Evolutionary conservation across 2,113 vertebrate species (phyloP).

Genomic region (Herpailurus yagouaroundi): DNA sequence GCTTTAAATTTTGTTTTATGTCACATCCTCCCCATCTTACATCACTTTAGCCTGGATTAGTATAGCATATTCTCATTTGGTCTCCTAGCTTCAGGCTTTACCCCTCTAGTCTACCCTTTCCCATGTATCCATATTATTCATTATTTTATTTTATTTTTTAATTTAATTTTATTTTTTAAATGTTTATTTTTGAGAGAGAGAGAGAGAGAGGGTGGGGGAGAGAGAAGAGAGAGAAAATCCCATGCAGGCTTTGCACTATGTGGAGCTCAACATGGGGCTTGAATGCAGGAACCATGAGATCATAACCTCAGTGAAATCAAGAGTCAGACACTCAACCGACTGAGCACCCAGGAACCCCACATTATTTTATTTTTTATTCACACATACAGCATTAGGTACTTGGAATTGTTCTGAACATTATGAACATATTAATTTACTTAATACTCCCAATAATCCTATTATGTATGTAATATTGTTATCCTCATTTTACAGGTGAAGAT

Average conservation of each 20-base stretch:
- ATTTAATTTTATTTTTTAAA: too few species aligned
- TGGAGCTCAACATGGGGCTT: too few species aligned
- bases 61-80: not conserved
- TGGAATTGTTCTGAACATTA: not conserved
- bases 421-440: constrained; percentile 36
- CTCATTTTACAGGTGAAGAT: not conserved
- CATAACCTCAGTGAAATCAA: too few species aligned
- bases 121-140: not conserved
- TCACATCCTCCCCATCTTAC: not conserved
- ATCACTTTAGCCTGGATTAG: not conserved
- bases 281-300: too few species aligned
- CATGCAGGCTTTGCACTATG: too few species aligned
- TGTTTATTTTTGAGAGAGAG: too few species aligned
- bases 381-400: not conserved
- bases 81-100: not conserved
- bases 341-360: too few species aligned
- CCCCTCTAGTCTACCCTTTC: not conserved
- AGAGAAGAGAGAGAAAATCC: too few species aligned
- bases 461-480: not conserved
- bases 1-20: not conserved
- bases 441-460: not conserved
- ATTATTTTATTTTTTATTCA: not conserved
- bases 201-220: too few species aligned
- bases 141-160: not conserved
- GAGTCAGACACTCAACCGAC: too few species aligned